Evolutionary conservation across 2,797 vertebrate genomes (phyloP).

Genomic region (Urocyon cinereoargenteus): DNA sequence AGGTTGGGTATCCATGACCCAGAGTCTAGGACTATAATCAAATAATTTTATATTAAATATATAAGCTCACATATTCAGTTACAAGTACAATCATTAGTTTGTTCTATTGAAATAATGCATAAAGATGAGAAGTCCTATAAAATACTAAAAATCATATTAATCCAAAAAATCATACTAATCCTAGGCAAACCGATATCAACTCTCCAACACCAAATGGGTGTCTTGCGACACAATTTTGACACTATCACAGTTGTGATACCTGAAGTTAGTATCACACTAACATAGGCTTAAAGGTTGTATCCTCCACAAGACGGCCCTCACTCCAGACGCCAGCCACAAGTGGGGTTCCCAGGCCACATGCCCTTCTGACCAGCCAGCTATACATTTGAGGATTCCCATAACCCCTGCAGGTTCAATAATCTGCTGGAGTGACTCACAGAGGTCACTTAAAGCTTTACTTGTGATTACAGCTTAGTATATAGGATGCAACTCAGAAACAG

Average conservation of each 20-base stretch:
- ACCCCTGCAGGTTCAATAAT: not conserved
- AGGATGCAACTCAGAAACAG: not conserved
- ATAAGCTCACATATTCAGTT: not conserved
- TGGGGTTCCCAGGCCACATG: not conserved
- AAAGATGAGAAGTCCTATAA: not conserved
- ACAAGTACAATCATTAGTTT: not conserved
- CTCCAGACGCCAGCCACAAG: not conserved
- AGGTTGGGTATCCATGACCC: not conserved
- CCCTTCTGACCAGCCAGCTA: not conserved
- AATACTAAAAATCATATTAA: not conserved
- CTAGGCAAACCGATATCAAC: not conserved
- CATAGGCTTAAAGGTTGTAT: not conserved
- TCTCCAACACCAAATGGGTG: not conserved
- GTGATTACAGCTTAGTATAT: not conserved
- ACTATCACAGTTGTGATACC: no score
- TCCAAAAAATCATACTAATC: not conserved
- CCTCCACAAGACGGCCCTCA: not conserved
- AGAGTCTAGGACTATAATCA: not conserved
- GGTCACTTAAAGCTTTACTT: not conserved
- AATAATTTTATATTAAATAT: not conserved
- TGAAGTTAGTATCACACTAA: not conserved
- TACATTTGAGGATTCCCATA: not conserved
- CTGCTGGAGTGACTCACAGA: not conserved
- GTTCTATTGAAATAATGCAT: not conserved
- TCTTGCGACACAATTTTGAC: not conserved